Base-by-base conservation (phyloP, 2,888 invertebrate species). In the Ernsta delagoae region DNA sequence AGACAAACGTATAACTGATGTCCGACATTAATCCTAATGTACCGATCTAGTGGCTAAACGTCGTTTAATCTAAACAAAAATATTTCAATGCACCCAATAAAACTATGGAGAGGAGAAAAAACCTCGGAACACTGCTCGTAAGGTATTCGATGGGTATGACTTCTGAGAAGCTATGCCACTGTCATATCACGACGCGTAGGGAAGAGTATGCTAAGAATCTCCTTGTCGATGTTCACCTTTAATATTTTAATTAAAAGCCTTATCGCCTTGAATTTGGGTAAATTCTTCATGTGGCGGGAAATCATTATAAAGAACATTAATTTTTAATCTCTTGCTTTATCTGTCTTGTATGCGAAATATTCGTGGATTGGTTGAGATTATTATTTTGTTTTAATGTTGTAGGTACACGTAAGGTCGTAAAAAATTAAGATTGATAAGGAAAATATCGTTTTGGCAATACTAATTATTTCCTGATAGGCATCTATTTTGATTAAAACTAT, bases 1-100 rank as follows among this genome's bases (percentile, higher is more conserved):
- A 79, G 80, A 80, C 80, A 79, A 77, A 77, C 79, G 77, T 77
- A 82, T 86, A 86, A 92, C 85, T 89, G 90, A 91, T 91, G 90
- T 88, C 76, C 73, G 86, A 90, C 91, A 93, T 92, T 92, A 92
- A 93, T 92, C 91, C 92, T 90, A 91, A 92, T 92, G 91, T 86
- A 89, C 85, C 84, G 82, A 86, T 86, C 88, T 87, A 81, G 81
- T 83, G 82, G 79, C 83, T 87, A 90, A 89, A 88, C 86, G 89
- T 84, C 90, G 87, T 91, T 91, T 92, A 88, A 91, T 92, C 90
- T 91, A 87, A 89, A 90, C 90, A 87, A 88, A 90, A 92, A 92
- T 92, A 92, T 91, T 92, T 91, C 87, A 90, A 90, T 89, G 90
- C 84, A 78, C 80, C 87, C 88, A 92, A 90, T 89, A 91, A 90